Conservation (phyloP, 2,888 invertebrate species). For the Drosophila picticornis region DNA sequence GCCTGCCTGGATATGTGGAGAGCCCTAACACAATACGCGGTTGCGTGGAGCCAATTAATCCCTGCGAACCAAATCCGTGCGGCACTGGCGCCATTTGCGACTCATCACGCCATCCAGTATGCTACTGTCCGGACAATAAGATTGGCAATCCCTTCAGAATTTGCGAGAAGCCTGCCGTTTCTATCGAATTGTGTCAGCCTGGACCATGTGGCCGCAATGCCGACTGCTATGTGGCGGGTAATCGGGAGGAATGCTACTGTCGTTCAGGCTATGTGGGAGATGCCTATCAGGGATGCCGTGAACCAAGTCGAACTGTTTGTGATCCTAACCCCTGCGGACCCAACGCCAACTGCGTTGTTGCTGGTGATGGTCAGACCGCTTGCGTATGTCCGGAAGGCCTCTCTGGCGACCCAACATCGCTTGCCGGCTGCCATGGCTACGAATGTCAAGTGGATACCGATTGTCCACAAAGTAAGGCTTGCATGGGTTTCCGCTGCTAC, state of each 20-base stretch:
- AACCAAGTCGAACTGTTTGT: constrained; percentile 90
- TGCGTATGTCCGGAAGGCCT: constrained; percentile 91
- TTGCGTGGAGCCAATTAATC: constrained; percentile 91
- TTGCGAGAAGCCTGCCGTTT: constrained; percentile 88
- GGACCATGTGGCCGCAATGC: constrained; percentile 93
- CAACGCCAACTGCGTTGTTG: constrained; percentile 90
- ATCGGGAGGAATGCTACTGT: constrained; percentile 94
- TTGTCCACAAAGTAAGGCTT: constrained; percentile 90
- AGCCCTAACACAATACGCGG: constrained; percentile 95
- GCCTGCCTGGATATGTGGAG: constrained; percentile 92
- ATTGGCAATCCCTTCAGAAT: constrained; percentile 93
- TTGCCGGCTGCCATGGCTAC: constrained; percentile 90
- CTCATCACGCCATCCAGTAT: constrained; percentile 91
- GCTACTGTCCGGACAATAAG: constrained; percentile 93
- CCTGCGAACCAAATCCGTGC: constrained; percentile 93
- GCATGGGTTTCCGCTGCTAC: constrained; percentile 92
- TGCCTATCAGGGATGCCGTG: constrained; percentile 91
- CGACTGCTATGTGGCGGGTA: constrained; percentile 93
- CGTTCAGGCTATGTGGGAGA: constrained; percentile 91
- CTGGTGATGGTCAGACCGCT: constrained; percentile 89
- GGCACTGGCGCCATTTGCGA: constrained; percentile 92
- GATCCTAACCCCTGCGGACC: constrained; percentile 93
- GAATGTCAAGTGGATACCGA: constrained; percentile 93
- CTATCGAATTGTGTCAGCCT: constrained; percentile 90
- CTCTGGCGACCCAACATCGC: constrained; percentile 91